These are phyloP conservation scores for Orius insidiosus DNA, from an alignment of 1,140 invertebrate genomes.

Conservation along the genomic window DNA sequence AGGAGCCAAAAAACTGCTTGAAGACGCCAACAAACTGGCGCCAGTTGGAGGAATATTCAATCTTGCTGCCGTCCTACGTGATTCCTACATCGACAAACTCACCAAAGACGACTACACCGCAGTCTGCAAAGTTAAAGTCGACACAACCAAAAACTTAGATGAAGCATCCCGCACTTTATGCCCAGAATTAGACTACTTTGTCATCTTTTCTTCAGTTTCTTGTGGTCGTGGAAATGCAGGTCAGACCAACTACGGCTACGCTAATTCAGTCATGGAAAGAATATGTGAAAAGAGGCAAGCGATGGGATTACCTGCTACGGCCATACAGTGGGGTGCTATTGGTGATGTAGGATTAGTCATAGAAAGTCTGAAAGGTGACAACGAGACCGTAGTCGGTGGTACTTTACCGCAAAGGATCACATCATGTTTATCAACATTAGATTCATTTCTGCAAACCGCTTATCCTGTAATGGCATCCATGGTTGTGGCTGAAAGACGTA, in stretches of 20 bases:
- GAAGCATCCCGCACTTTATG: conserved; percentile 50
- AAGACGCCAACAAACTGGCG: conserved; percentile 46
- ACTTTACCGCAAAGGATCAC: conserved; percentile 81
- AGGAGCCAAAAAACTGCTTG: conserved; percentile 53
- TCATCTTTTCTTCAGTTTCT: conserved; percentile 84
- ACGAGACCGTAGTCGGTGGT: conserved; percentile 81
- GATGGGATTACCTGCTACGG: conserved; percentile 61
- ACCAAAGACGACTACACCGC: conserved; percentile 58
- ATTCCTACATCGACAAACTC: conserved; percentile 79
- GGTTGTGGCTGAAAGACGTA: conserved; percentile 57
- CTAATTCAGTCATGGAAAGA: conserved; percentile 92
- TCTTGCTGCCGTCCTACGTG: conserved; percentile 72
- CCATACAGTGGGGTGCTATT: conserved; percentile 97
- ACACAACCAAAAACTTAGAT: conserved; percentile 59
- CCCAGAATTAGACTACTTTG: conserved; percentile 72
- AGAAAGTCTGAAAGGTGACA: conserved; percentile 62
- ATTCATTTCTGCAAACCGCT: conserved; percentile 52
- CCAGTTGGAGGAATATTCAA: conserved; percentile 90
- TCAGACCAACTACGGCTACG: conserved; percentile 88
- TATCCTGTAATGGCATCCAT: conserved; percentile 70
- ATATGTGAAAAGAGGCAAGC: conserved; percentile 69
- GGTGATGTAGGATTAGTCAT: conserved; percentile 87
- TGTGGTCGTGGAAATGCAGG: conserved; percentile 89
- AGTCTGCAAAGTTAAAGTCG: conserved; percentile 61
- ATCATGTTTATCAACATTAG: conserved; percentile 72